Conservation (phyloP, 2,113 vertebrate species). For the Arizona elegans region DNA sequence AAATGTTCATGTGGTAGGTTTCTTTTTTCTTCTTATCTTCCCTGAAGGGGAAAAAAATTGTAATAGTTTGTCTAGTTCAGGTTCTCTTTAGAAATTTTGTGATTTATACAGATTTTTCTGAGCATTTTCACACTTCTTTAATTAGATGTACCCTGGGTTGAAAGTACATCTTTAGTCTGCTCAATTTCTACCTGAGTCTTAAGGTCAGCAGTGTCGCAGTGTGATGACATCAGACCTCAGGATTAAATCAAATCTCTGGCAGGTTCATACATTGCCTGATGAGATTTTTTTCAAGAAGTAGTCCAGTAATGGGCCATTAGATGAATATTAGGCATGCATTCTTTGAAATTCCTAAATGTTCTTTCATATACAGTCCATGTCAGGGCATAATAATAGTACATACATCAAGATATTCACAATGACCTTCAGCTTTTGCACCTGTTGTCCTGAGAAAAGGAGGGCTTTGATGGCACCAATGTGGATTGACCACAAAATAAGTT, state of each 20-base stretch:
- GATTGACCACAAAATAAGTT: neutral
- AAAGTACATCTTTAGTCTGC: neutral
- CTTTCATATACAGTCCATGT: neutral
- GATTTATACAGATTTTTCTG: fast-evolving
- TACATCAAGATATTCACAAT: neutral
- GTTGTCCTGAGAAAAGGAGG: neutral
- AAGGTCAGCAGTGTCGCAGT: neutral
- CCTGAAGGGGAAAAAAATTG: fast-evolving
- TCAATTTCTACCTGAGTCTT: neutral
- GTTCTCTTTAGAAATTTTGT: fast-evolving
- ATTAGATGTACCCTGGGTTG: neutral
- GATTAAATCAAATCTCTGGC: neutral
- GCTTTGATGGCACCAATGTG: neutral
- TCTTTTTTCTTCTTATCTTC: neutral
- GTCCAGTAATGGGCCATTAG: neutral
- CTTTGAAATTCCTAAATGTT: neutral
- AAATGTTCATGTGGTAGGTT: neutral
- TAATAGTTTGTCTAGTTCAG: neutral
- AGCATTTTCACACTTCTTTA: neutral
- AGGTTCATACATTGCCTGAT: neutral
- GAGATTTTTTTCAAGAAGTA: neutral
- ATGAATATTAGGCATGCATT: neutral
- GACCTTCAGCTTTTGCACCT: neutral
- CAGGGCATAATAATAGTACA: neutral
- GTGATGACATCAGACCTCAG: neutral